These are phyloP conservation scores for Scolanthus callimorphus DNA, from an alignment of 92 coral and sea anemone genomes.

Conservation along the genomic window DNA sequence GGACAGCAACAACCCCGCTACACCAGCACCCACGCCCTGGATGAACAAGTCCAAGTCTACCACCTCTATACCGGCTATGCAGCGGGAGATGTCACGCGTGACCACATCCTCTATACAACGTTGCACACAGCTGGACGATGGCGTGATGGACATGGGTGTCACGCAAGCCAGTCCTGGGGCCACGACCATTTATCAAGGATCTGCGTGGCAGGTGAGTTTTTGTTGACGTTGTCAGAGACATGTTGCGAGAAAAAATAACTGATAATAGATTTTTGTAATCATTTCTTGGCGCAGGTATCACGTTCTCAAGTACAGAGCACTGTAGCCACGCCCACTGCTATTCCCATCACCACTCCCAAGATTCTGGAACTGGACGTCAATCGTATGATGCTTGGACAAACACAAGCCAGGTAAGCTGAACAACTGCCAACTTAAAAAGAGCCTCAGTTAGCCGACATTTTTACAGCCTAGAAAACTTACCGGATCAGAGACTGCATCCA, in stretches of 20 bases:
- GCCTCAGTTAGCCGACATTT: no score
- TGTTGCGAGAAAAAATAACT: no score
- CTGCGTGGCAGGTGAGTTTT: constrained; percentile 80
- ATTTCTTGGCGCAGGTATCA: constrained; percentile 16
- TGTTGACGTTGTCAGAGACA: no score
- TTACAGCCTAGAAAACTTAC: no score
- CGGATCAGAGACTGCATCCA: no score
- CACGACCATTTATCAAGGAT: constrained; percentile 26
- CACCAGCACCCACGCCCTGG: constrained; percentile 89
- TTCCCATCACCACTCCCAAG: constrained; percentile 62
- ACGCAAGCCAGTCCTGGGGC: constrained; percentile 58
- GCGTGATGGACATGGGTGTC: constrained; percentile 55
- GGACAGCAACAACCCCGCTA: constrained; percentile 41
- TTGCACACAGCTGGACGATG: constrained; percentile 53
- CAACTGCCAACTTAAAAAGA: no score
- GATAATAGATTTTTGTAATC: no score
- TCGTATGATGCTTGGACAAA: constrained; percentile 89
- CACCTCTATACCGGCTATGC: constrained; percentile 24
- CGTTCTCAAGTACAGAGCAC: constrained; percentile 58
- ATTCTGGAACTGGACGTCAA: constrained; percentile 90
- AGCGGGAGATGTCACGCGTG: constrained; percentile 34
- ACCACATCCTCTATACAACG: constrained; percentile 64
- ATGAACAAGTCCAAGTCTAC: constrained; percentile 14
- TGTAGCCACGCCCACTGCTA: constrained; percentile 25
- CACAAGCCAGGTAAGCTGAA: constrained; percentile 79